Base-by-base conservation (phyloP, 2,888 invertebrate species). In the Oligia strigilis region DNA sequence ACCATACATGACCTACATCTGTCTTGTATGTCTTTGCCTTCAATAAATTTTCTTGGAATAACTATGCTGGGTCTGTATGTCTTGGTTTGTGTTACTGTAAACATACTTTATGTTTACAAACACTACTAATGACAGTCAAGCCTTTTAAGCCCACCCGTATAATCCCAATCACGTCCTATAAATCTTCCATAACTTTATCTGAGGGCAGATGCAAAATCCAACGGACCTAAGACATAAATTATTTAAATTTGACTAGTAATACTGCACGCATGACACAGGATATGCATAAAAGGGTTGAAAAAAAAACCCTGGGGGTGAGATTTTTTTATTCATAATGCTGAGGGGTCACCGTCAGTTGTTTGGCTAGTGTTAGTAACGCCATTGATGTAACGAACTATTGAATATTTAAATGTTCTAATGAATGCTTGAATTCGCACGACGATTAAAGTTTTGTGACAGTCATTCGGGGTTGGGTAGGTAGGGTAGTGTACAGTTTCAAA, bases 161-260 rank as follows among this genome's bases (percentile, higher is more conserved):
- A 75, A 76, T 77, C 43, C 71, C n/a, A 49, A 73, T 65, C 55
- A 65, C 14, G 66, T 73, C 65, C 62, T 81, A 87, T 91, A 91
- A 91, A 91, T 91, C 90, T 89, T 76, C 76, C 77, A 87, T 90
- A 90, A 87, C 87, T 87, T 88, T 88, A 89, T 89, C 89, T 80
- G 11, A 80, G 84, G 83, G 94, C 97, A 97, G 96, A 96, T 96
- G 95, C 95, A 92, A 92, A 91, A 85, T 94, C 94, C 93, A 95
- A 94, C 93, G 93, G 92, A 90, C 93, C 91, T 90, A 90, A 91
- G 91, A 94, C 95, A 97, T 97, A 96, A 97, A 97, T 97, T 96
- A 97, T 96, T 97, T 95, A 96, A 97, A 97, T 97, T 93, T 96
- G 96, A 96, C 96, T 96, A 94, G 97, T 97, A 96, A 97, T 93